These are phyloP conservation scores for Blennius ocellaris DNA, from an alignment of 2,113 vertebrate genomes.

Conservation along the genomic window DNA sequence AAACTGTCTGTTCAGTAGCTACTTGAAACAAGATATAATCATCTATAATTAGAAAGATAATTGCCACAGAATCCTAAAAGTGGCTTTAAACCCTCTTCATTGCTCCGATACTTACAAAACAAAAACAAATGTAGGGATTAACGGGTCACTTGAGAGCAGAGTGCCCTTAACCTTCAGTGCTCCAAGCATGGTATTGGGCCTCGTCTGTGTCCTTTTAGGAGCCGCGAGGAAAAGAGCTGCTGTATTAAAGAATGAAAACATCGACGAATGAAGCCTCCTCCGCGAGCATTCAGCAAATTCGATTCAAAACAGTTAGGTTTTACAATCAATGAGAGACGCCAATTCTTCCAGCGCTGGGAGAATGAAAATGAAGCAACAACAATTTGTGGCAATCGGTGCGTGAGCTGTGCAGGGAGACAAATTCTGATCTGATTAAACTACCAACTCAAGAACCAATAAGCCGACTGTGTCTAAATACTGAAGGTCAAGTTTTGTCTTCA, in stretches of 20 bases:
- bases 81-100: too few species aligned
- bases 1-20: neutral
- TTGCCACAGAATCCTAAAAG: neutral
- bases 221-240: neutral
- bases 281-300: neutral
- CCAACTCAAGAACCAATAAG: neutral
- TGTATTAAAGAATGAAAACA: neutral
- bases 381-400: too few species aligned
- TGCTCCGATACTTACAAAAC: neutral
- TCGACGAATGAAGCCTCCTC: neutral
- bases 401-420: neutral
- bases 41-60: neutral
- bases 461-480: neutral
- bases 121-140: constrained; percentile 5
- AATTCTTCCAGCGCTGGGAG: neutral
- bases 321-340: neutral
- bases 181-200: constrained; percentile 38
- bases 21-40: neutral
- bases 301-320: too few species aligned
- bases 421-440: neutral
- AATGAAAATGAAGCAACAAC: neutral
- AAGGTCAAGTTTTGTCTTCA: neutral
- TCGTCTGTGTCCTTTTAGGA: constrained; percentile 18
- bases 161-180: constrained; percentile 19
- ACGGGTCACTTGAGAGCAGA: constrained; percentile 11